Conservation (phyloP, 2,797 vertebrate species). For the Sandelia bainsii region DNA sequence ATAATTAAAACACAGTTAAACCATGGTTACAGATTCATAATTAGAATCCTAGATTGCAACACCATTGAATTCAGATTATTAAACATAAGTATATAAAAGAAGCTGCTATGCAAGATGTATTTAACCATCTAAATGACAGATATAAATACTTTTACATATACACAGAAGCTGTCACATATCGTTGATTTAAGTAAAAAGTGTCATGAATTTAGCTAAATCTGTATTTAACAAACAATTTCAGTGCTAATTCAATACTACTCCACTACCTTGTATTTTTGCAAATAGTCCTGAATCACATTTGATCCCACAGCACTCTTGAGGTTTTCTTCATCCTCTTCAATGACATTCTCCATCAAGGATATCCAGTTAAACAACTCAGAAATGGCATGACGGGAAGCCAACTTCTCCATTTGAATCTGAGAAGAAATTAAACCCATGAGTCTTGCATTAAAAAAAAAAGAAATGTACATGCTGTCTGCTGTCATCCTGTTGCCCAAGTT, state of each 20-base stretch:
- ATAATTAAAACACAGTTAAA: neutral
- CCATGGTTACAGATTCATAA: neutral
- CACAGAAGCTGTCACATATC: neutral
- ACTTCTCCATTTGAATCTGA: constrained; percentile 97
- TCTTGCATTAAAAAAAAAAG: neutral
- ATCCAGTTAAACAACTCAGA: constrained; percentile 97
- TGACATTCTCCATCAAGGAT: constrained; percentile 93
- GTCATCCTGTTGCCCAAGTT: neutral
- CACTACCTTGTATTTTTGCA: constrained; percentile 99
- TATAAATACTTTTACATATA: neutral
- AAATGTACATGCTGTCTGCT: neutral
- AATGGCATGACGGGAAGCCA: constrained; percentile 95
- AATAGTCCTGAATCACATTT: constrained; percentile 88
- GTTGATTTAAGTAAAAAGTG: neutral
- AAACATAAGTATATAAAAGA: neutral
- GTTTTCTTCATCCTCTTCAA: constrained; percentile 92
- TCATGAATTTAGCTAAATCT: neutral
- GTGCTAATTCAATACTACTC: too few relatives aligned
- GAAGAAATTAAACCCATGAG: constrained; percentile 13
- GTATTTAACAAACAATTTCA: too few relatives aligned
- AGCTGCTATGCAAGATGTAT: neutral
- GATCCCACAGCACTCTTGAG: constrained; percentile 92
- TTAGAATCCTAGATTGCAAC: neutral
- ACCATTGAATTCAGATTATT: neutral
- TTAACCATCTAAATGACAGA: neutral